Evolutionary conservation across 1,140 invertebrate species (phyloP), one percentile per base, ranked within the genome.

Genomic region (Cherax destructor): DNA sequence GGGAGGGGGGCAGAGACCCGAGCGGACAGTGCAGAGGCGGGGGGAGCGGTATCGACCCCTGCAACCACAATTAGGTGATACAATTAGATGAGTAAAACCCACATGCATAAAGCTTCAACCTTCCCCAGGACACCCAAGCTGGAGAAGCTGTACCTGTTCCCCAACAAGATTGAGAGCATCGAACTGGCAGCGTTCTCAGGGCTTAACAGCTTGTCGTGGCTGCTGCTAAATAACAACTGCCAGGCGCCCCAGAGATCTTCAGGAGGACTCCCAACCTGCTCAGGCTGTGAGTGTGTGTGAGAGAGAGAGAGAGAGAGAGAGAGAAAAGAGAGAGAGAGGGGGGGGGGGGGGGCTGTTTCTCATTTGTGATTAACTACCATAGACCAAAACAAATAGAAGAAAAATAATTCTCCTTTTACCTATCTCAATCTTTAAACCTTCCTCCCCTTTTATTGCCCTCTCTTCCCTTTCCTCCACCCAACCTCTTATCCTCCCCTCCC

Each of bases 181-280:
- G 94, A 95, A 24, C 93, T 94, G 0, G 94, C 94, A 10, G 95
- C 95, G 74, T 96, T 96, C 74, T 91, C 93, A 4, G 96, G 96
- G 1, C 93, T 96, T 0, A 93, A 93, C 3, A 96, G 96, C 93
- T 93, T 97, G 2, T 95, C 95, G 0, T 95, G 95, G 16, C 94
- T 97, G 0, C 95, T 96, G 91, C 94, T 97, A 0, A 96, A 96
- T 93, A 96, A 96, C 79, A 97, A 97, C 92, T 94, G 91, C 96
- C 0, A 95, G 94, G 74, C 91, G 94, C 16, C 95, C 96, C 76
- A 0, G 94, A 94, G 2, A 93, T 95, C 16, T 96, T 96, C 78
- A 94, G 94, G n/a, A 94, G 94, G 6, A 93, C 95, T 4, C 93
- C 92, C 10, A 94, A 94, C 90, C 93, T 96, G 10, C 94, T 94